Base-by-base conservation (phyloP, 2,888 invertebrate species). In the Endotricha flammealis region DNA sequence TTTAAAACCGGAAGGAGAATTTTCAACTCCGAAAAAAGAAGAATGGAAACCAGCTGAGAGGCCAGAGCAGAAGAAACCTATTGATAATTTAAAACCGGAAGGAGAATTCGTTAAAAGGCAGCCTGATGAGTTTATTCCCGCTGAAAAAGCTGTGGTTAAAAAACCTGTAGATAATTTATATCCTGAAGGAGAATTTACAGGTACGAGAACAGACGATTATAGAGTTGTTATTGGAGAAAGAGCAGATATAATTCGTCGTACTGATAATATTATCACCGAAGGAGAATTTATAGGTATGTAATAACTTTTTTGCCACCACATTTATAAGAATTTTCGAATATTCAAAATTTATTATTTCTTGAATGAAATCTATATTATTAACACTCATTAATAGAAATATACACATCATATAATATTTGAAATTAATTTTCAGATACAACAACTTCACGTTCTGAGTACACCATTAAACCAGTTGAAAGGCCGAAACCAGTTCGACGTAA, bases 371-470 rank as follows among this genome's bases (percentile, higher is more conserved):
- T n/a, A n/a, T n/a, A n/a, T n/a, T n/a, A n/a, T n/a, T n/a, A n/a
- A 13, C 5, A 9, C 14, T 23, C 17, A 20, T 23, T 23, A 20
- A 27, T 10, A 16, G 24, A 32, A 27, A 12, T 9, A 10, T 32
- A n/a, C 4, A 32, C 10, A n/a, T n/a, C n/a, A n/a, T n/a, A n/a
- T n/a, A n/a, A n/a, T n/a, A n/a, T n/a, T n/a, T n/a, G n/a, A n/a
- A n/a, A n/a, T n/a, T n/a, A 9, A 25, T 32, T 79, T 87, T 48
- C 71, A 93, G 93, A 91, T 74, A 85, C 89, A 38, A 93, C 93
- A 39, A 93, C 93, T 32, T 88, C 89, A 33, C 90, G 91, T 53
- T 75, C 88, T 42, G 92, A 91, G 62, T 93, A 90, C 67, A 92
- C 91, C 46, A 90, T 91, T n/a, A 89, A 90, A 66, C 88, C 89